Base-by-base conservation (phyloP, 2,113 vertebrate genomes). In the Ia io region DNA sequence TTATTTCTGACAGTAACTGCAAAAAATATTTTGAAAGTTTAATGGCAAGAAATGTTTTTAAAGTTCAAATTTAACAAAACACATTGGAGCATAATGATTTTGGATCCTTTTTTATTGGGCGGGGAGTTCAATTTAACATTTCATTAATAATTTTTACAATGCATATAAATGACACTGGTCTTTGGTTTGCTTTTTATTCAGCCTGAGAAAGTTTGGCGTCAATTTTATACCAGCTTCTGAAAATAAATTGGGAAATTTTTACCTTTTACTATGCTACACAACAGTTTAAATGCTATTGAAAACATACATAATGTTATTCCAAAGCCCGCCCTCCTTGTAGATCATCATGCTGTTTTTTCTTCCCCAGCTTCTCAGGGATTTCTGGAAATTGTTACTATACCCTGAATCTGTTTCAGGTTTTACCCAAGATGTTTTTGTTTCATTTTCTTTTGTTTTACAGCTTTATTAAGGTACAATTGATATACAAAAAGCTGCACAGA, bases 21-120 rank as follows among this genome's bases (percentile, higher is more conserved):
- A 93, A 89, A 93, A 83, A 85, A 44, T 61, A 78, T 76, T 91
- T 93, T 80, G 12, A 84, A 93, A 92, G 59, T 30, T 69, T 14
- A 85, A 18, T 53, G 78, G 13, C 40, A 69, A 78, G 22, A 84
- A 94, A 90, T 77, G 11, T 49, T 77, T 53, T 51, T 51, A 63
- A 70, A 65, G 30, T 71, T 88, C 20, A 83, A 40, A 73, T 44
- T 73, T 90, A 79, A 88, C 69, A 51, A 92, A 93, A 47, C 37
- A 91, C 32, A 25, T 8, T 37, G 37, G 32, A 78, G 4, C 59
- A 53, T 78, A 88, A 71, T 42, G 20, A 89, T 37, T 76, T 85
- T 47, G 47, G 78, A 32, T 49, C n/a, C 16, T 30, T 42, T n/a
- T 78, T 47, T 78, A 16, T 49, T 22, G 1, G 56, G 56, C n/a